These are phyloP conservation scores for Nixonia krombeini DNA, from an alignment of 1,140 invertebrate genomes.

Conservation along the genomic window DNA sequence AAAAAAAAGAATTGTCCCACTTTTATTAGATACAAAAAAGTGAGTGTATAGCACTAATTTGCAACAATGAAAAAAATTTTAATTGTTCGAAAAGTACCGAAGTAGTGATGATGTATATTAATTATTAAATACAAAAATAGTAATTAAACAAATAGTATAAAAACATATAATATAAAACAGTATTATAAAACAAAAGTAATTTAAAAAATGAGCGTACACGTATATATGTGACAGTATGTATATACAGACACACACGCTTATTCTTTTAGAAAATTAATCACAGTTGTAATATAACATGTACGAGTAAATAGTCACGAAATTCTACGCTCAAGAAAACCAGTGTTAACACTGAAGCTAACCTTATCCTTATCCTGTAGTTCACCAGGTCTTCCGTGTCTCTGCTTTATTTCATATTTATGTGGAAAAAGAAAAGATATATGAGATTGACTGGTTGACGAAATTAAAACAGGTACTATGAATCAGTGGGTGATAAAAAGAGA, in stretches of 20 bases:
- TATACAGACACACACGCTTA: conserved; percentile 3
- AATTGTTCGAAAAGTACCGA: neutral
- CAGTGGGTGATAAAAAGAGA: no score
- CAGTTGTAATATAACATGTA: conserved; percentile 24
- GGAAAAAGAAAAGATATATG: conserved; percentile 41
- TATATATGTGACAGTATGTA: neutral
- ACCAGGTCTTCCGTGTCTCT: conserved; percentile 69
- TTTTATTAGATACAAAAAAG: neutral
- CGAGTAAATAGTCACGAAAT: conserved; percentile 35
- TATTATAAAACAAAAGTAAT: neutral
- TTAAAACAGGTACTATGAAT: no score
- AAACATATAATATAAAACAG: no score
- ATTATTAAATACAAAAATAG: no score
- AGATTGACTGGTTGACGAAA: conserved; percentile 22
- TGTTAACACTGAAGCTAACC: conserved; percentile 65
- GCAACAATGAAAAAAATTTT: neutral
- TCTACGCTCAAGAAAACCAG: conserved; percentile 20
- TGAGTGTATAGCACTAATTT: neutral
- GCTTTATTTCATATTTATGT: conserved; percentile 38
- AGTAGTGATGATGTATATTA: no score
- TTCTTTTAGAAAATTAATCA: conserved; percentile 30
- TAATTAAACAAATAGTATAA: no score
- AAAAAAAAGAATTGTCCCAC: neutral
- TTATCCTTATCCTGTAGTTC: conserved; percentile 71
- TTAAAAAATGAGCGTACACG: neutral